These are phyloP conservation scores for Pachycephala philippinensis DNA, from an alignment of 2,113 vertebrate genomes.

Conservation along the genomic window DNA sequence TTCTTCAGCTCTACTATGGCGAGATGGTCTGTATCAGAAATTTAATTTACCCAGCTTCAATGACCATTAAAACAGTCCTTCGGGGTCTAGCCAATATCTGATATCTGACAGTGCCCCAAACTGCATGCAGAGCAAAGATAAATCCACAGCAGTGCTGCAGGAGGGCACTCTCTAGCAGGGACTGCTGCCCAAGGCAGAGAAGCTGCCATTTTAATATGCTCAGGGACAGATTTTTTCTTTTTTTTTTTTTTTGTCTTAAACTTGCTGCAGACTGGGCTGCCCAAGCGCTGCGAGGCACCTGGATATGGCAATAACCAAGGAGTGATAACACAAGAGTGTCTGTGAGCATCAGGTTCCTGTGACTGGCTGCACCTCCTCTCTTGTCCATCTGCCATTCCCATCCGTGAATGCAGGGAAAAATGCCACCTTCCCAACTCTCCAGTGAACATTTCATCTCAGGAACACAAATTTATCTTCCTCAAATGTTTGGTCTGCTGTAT, in stretches of 20 bases:
- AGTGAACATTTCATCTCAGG: accelerated
- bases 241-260: background rate
- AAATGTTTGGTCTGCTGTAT: background rate
- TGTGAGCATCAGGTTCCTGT: background rate
- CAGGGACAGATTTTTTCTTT: background rate
- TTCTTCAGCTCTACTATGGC: background rate
- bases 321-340: background rate
- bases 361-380: background rate
- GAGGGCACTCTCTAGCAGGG: background rate
- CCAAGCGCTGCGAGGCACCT: background rate
- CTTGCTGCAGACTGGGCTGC: background rate
- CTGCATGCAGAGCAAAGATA: background rate
- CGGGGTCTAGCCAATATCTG: background rate
- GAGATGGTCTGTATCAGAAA: background rate
- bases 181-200: background rate
- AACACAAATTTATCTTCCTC: background rate
- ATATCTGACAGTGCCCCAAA: background rate
- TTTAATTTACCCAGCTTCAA: background rate
- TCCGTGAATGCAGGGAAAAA: accelerated
- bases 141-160: background rate
- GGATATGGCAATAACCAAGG: background rate
- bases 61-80: background rate
- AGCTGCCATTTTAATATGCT: background rate
- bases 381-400: background rate
- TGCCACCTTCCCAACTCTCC: background rate